These are phyloP conservation scores for Platalea minor DNA, from an alignment of 2,797 vertebrate genomes.

Conservation along the genomic window DNA sequence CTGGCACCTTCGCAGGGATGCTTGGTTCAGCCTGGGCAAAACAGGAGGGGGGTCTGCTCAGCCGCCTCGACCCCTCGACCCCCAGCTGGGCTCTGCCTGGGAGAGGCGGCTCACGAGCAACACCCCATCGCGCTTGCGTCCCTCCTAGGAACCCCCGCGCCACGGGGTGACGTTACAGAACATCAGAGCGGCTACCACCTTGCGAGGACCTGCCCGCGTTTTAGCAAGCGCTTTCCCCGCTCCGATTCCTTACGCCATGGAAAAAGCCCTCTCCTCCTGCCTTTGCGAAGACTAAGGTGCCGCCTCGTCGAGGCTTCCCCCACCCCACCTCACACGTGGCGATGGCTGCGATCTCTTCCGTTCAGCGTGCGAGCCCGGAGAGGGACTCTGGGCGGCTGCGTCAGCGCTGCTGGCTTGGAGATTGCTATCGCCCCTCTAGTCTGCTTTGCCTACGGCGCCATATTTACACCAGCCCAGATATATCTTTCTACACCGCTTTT, in stretches of 20 bases:
- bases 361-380: rapidly evolving
- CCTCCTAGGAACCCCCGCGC: too few relatives aligned
- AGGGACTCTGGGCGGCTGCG: neutral
- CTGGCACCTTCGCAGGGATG: slow-evolving; percentile 34
- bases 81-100: neutral
- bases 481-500: neutral
- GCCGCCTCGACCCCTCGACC: rapidly evolving
- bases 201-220: rapidly evolving
- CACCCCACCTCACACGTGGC: rapidly evolving
- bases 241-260: rapidly evolving
- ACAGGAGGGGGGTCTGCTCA: neutral
- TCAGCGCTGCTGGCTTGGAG: neutral
- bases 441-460: rapidly evolving
- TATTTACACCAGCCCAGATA: neutral
- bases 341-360: neutral
- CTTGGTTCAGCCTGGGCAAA: slow-evolving; percentile 52
- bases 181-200: neutral
- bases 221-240: rapidly evolving
- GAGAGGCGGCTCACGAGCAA: neutral
- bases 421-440: neutral
- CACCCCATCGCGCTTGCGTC: rapidly evolving
- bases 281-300: neutral
- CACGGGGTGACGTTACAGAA: rapidly evolving
- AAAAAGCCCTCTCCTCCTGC: neutral
- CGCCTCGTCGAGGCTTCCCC: neutral